Base-by-base conservation (phyloP, 2,797 vertebrate species). In the Decapterus maruadsi region DNA sequence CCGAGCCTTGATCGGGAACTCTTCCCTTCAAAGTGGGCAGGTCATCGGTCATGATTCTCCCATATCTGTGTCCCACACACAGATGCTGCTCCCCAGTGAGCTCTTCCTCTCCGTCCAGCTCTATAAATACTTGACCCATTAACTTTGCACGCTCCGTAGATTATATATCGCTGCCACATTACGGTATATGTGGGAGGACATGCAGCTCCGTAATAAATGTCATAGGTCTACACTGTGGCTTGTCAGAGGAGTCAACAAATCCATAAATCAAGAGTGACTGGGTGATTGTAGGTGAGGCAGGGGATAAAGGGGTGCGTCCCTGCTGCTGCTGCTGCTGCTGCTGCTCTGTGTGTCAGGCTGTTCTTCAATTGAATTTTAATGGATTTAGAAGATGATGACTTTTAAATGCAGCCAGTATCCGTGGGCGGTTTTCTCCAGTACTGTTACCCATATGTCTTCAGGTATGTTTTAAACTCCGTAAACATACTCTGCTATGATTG, bases 1-100 rank as follows among this genome's bases (percentile, higher is more conserved):
- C 58, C 45, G 71, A 43, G 56, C 22, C 50, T 0, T 22, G 42
- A 63, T 60, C 26, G 45, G 45, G 22, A 69, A 80, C 53, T 20
- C 40, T 61, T 11, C 26, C 13, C 73, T 72, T 60, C 42, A 17
- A 64, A 74, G 54, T 70, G 11, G 4, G 31, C 55, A 84, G 75
- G 80, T 91, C 87, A 77, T 76, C 16, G 79, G 83, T 83, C 86
- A 76, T 1, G 34, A 78, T 69, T 87, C 83, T 87, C 85, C 80
- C 78, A 82, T 78, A 83, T 60, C 70, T 68, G 34, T 38, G 14
- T 81, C 72, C 40, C 77, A 67, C 51, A 59, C 43, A 65, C 26
- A 50, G 29, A 45, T 53, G 55, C 58, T 45, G 16, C 38, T 55
- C 63, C 45, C 72, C 51, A 14, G 46, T 71, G 73, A 78, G 68